phyloP scores from a whole-genome alignment of 2,888 invertebrate species.

The Tuberolachnus salignus region DNA sequence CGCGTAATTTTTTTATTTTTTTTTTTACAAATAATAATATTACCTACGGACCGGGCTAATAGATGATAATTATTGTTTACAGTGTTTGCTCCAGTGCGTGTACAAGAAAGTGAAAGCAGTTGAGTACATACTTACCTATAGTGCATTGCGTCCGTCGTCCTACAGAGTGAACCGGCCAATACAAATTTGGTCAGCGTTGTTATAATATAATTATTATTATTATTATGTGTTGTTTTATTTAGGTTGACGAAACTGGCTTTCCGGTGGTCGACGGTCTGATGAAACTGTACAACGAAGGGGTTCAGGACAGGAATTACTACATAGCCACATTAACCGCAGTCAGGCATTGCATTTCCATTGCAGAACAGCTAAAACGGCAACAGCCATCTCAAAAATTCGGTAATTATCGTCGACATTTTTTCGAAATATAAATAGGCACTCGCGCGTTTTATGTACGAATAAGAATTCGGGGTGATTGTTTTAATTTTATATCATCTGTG shows the following conservation, averaged over 20 bases:
- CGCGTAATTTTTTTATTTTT: neutral
- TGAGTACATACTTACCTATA: constrained; percentile 63
- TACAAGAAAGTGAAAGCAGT: constrained; percentile 80
- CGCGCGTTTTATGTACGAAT: too few relatives aligned
- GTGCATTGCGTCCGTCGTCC: neutral
- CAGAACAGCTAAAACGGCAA: constrained; percentile 63
- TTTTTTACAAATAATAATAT: neutral
- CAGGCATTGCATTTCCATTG: constrained; percentile 70
- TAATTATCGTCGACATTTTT: constrained; percentile 48
- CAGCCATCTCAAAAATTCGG: constrained; percentile 60
- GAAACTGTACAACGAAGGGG: constrained; percentile 76
- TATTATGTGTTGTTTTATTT: constrained; percentile 56
- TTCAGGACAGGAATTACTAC: constrained; percentile 77
- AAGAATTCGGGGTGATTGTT: too few relatives aligned
- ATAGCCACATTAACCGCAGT: constrained; percentile 76
- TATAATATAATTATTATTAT: neutral
- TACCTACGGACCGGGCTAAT: constrained; percentile 10
- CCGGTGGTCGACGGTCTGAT: constrained; percentile 77
- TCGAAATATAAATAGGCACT: neutral
- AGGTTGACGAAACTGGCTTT: constrained; percentile 76
- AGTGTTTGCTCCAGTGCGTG: constrained; percentile 80
- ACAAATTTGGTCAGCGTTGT: neutral
- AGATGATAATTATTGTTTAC: constrained; percentile 62
- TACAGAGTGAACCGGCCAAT: constrained; percentile 3
- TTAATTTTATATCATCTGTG: too few relatives aligned